Evolutionary conservation across 2,888 invertebrate species (phyloP), one percentile per base, ranked within the genome.

Genomic region (Hoplodrina ambigua): DNA sequence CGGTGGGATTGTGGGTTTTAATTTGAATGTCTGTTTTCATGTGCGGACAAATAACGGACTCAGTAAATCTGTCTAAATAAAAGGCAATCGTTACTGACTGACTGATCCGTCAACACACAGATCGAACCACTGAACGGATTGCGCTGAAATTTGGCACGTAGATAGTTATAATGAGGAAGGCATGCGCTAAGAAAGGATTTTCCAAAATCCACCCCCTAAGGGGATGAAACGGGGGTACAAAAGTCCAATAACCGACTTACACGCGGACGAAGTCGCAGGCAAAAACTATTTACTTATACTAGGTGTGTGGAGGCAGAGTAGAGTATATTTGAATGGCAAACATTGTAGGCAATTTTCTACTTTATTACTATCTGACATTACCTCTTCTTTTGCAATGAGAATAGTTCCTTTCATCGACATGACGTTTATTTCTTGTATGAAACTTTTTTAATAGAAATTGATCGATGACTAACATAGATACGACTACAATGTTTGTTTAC

Each of bases 1-100:
- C 84, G 76, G 75, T 83, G 68, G 62, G 71, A 78, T 69, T 58
- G 55, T 46, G 62, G 64, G 57, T 61, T 59, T 54, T 71, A 78
- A 70, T 74, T 62, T 68, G 2, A 61, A 62, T 52, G 0, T 19
- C 7, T 61, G 37, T 44, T 57, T 30, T 56, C 75, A 57, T 75
- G 33, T 30, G 13, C 15, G n/a, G 20, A 49, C 10, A 60, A 74
- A 59, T 61, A 50, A 57, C 25, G 19, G 13, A 57, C 10, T 0
- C 5, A 30, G 4, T 44, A 25, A 20, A 46, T 55, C 25, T 25
- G 2, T 25, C 25, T 25, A 25, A 2, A 25, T 25, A 25, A 25
- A 25, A 25, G 25, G 25, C 25, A 25, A 25, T 2, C 25, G 25
- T 25, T 25, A 2, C 25, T 25, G 25, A 25, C 25, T 25, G 25